Conservation (phyloP, 2,888 invertebrate genomes). For the Drosophila ochracea region DNA sequence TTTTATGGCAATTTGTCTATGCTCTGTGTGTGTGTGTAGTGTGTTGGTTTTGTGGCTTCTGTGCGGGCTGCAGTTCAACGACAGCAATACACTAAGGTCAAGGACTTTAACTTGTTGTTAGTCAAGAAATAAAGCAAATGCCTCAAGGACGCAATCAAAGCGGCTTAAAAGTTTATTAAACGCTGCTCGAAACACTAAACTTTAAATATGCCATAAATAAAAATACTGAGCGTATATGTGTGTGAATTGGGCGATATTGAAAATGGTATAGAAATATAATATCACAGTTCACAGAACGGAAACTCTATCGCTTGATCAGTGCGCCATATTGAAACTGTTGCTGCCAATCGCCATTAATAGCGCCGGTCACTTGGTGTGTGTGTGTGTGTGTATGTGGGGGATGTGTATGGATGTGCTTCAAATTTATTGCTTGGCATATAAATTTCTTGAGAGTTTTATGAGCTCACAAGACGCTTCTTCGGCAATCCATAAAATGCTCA, state of each 20-base stretch:
- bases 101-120: conserved; percentile 50
- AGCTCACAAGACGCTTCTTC: conserved; percentile 22
- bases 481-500: conserved; percentile 3
- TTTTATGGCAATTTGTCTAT: conserved; percentile 75
- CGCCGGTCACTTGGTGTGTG: conserved; percentile 24
- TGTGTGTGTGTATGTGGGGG: neutral
- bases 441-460: conserved; percentile 60
- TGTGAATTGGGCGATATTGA: conserved; percentile 28
- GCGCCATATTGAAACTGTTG: conserved; percentile 67
- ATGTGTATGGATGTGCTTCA: conserved; percentile 16
- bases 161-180: conserved; percentile 62
- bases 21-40: conserved; percentile 8
- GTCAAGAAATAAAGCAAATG: conserved; percentile 30
- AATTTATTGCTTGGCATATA: conserved; percentile 60
- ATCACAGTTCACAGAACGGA: neutral
- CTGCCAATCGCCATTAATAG: conserved; percentile 63
- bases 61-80: conserved; percentile 50
- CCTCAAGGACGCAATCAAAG: conserved; percentile 64
- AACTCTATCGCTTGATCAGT: conserved; percentile 49
- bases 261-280: conserved; percentile 17
- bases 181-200: conserved; percentile 33
- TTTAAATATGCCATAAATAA: conserved; percentile 63
- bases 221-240: neutral
- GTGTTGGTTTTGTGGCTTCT: conserved; percentile 4
- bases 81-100: conserved; percentile 53